Evolutionary conservation across 2,113 vertebrate genomes (phyloP).

Genomic region (Microtus oregoni): DNA sequence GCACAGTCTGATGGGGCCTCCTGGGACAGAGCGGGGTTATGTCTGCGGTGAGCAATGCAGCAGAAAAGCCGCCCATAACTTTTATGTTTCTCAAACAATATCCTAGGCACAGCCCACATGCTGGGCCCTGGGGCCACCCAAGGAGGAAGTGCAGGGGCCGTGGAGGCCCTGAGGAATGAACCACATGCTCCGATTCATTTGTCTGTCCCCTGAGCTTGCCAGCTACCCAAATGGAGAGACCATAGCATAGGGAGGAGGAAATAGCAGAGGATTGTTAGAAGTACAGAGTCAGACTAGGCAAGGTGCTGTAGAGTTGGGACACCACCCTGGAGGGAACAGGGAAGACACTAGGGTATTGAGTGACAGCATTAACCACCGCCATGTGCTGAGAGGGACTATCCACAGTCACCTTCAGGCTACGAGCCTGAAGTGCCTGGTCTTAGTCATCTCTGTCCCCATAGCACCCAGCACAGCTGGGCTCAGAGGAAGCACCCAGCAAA

Average conservation of each 20-base stretch:
- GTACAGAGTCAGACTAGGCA: rapidly evolving
- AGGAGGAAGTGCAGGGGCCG: not conserved
- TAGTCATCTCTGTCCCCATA: not conserved
- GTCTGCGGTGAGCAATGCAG: slow-evolving; percentile 6
- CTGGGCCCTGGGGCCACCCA: not conserved
- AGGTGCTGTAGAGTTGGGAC: rapidly evolving
- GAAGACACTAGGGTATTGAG: not conserved
- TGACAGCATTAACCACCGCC: not conserved
- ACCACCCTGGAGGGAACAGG: not conserved
- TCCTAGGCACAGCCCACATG: not conserved
- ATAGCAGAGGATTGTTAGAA: not conserved
- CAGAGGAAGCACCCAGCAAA: not conserved
- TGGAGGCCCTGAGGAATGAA: not conserved
- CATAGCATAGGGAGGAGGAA: rapidly evolving
- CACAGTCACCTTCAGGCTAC: not conserved
- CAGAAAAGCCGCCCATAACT: not conserved
- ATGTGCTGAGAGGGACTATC: not conserved
- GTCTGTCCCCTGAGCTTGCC: not conserved
- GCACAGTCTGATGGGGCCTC: not conserved
- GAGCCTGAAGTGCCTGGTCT: not conserved
- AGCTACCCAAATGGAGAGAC: not conserved
- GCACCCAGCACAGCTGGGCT: slow-evolving; percentile 3
- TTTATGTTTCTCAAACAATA: not conserved
- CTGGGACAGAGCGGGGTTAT: not conserved
- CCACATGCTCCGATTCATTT: not conserved